Evolutionary conservation across 2,888 invertebrate genomes (phyloP), one percentile per base, ranked within the genome.

Genomic region (Rhamphomyia laevipes): DNA sequence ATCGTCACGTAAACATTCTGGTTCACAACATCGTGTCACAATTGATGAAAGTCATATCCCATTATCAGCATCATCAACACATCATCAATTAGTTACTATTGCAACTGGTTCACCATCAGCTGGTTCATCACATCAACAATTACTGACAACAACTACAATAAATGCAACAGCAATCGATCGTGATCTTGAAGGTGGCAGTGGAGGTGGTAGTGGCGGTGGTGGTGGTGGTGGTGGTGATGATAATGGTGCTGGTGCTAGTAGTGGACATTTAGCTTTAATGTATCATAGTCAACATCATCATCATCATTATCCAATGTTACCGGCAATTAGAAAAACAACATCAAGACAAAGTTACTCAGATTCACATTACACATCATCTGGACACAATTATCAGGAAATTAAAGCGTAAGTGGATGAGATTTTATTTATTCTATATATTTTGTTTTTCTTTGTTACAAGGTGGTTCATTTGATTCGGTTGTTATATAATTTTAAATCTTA

Each of bases 271-370:
- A 55, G 65, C 68, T 1, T 54, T 70, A 44, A 65, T 71, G 63
- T 71, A 71, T 56, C 70, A 70, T 55, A 70, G 70, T 51, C 68
- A n/a, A n/a, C n/a, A 67, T 57, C 70, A 70, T 55, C 55, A 68
- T 57, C 64, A 65, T 55, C 67, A 62, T 46, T 70, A 65, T 58
- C 70, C 70, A 45, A 65, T 68, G 30, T 55, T 71, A 55, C 68
- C 71, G 38, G 66, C 67, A 40, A 67, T 67, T 48, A 67, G 67
- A 52, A 61, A 67, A 50, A 65, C 69, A 18, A 50, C 58, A n/a
- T 64, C 68, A 57, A 64, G 70, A 41, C 67, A 66, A 33, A 64
- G 68, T 47, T 33, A 56, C 15, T 57, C 58, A 13, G 54, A 56
- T 41, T 48, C 55, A 23, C 49, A 53, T 45, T 56, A 55, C 46